Evolutionary conservation across 2,888 invertebrate genomes (phyloP), one percentile per base, ranked within the genome.

Genomic region (Podotricha telesiphe): DNA sequence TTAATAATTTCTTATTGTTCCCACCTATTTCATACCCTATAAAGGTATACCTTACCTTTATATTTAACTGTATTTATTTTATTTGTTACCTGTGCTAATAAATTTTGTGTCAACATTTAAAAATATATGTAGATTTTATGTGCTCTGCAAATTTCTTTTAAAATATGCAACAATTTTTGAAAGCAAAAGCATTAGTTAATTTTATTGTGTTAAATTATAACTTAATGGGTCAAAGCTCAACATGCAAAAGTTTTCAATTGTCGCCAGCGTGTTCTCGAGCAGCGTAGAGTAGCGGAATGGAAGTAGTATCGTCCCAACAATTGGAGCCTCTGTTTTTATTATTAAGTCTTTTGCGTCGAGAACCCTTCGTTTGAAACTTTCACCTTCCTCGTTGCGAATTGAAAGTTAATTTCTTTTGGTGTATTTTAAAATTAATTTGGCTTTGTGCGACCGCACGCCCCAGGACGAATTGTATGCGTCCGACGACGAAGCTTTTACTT

Each of bases 361-460:
- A 86, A 86, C 85, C 84, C 85, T 86, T 83, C 83, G 86, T 85
- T 86, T 79, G 80, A 85, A 91, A 91, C 83, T 90, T 91, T 86
- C 85, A 85, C 89, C 85, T 84, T 81, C 79, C 82, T 84, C 82
- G 82, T 82, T 83, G 80, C 82, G 80, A 82, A 78, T 80, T 80
- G 82, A 83, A 91, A 92, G 91, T 91, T 91, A 91, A 93, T 92
- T 91, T 93, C 91, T 91, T 92, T 91, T 87, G 86, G 90, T 91
- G 89, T 91, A 89, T 91, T 91, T 91, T 91, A 87, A 92, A 91
- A 90, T 91, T 91, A 91, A 91, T 92, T 91, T 91, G 84, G 86
- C 90, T 91, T 91, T 91, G 90, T 88, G 86, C 85, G 84, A 87
- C 86, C 86, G 83, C 82, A 80, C 82, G 87, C 87, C 91, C 78